phyloP scores from a whole-genome alignment of 64 coral and sea anemone genomes.

The Orbicella faveolata region DNA sequence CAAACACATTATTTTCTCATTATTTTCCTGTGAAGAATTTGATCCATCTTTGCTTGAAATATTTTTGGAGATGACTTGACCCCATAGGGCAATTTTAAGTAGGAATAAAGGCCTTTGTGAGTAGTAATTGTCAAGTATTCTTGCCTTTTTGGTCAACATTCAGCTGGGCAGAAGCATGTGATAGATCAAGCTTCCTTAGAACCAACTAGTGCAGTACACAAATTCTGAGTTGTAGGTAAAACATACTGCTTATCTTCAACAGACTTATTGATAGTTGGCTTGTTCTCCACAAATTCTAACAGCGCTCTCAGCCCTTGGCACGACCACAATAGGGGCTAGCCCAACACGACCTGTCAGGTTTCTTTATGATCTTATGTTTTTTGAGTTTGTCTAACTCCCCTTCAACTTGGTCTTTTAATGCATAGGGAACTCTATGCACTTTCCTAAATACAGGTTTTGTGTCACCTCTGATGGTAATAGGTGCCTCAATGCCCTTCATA shows the following conservation, averaged over 20 bases:
- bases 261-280: constrained; percentile 34
- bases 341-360: constrained; percentile 46
- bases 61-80: constrained; percentile 46
- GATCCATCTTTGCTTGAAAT: constrained; percentile 50
- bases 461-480: constrained; percentile 39
- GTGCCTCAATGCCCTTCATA: constrained; percentile 45
- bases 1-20: constrained; percentile 20
- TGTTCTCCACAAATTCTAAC: constrained; percentile 62
- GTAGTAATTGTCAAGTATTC: constrained; percentile 49
- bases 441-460: constrained; percentile 59
- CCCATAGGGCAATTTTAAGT: constrained; percentile 31
- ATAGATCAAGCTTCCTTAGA: constrained; percentile 35
- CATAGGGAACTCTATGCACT: constrained; percentile 31
- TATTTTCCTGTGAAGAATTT: neutral
- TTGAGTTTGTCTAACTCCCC: constrained; percentile 29
- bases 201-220: constrained; percentile 36
- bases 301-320: constrained; percentile 26
- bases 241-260: constrained; percentile 39
- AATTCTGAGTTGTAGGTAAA: constrained; percentile 41
- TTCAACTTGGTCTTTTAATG: constrained; percentile 45
- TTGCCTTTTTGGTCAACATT: constrained; percentile 34
- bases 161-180: constrained; percentile 52
- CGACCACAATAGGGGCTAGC: constrained; percentile 49
- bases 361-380: constrained; percentile 36
- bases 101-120: constrained; percentile 44